phyloP scores from a whole-genome alignment of 2,797 vertebrate genomes.

The Poeciliopsis infans region DNA sequence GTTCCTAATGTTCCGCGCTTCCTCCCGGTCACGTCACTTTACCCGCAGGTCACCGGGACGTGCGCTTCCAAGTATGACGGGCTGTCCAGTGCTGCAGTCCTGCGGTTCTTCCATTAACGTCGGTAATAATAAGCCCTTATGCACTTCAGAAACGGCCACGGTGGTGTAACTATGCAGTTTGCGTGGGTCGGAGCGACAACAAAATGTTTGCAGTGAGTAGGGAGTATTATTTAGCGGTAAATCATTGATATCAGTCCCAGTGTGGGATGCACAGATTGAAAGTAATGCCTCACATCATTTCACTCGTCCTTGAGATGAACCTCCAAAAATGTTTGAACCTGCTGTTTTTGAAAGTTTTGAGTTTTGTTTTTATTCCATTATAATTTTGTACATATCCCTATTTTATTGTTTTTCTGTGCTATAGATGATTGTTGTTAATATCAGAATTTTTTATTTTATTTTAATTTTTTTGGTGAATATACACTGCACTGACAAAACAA shows the following conservation, averaged over 20 bases:
- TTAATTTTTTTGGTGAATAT: neutral
- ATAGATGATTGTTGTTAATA: neutral
- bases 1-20: conserved; percentile 1
- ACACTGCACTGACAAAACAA: neutral
- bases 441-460: neutral
- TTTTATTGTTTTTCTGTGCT: neutral
- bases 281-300: conserved; percentile 11
- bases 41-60: conserved; percentile 5
- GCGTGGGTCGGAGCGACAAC: neutral
- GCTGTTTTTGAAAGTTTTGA: neutral
- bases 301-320: conserved; percentile 24
- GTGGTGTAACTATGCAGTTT: neutral
- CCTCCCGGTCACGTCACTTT: conserved; percentile 10
- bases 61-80: conserved; percentile 12
- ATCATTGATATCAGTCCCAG: conserved; percentile 45
- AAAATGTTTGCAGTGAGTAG: conserved; percentile 8
- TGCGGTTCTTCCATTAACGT: conserved; percentile 20
- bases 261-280: conserved; percentile 49
- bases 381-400: neutral
- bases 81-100: conserved; percentile 20
- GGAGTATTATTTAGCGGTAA: conserved; percentile 28
- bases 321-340: neutral
- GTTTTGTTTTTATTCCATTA: neutral
- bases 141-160: no score
- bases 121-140: neutral